Base-by-base conservation (phyloP, 2,113 vertebrate species). In the Antigone vipio region DNA sequence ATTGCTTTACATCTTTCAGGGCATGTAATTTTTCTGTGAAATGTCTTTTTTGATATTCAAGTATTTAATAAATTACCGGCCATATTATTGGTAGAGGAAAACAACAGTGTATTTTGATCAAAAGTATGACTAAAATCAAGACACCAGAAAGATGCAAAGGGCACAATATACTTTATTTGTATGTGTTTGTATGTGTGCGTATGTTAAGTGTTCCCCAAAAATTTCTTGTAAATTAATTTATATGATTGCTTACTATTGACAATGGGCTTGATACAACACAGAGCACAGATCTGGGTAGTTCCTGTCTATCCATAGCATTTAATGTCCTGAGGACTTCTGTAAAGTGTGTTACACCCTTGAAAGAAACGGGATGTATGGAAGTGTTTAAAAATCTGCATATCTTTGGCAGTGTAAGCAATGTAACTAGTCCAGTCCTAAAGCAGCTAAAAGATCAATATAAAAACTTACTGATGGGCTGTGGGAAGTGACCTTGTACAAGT, bases 121-220 rank as follows among this genome's bases (percentile, higher is more conserved):
- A 27, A 93, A 77, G 4, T 23, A 17, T 84, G n/a, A 77, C 13
- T 73, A n/a, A 68, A 93, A 15, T 62, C 17, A 85, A 83, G 32
- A 35, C 3, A 30, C 6, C 11, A 18, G 50, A 63, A 78, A 75
- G 26, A 32, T 15, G 21, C 0, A 4, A 71, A 47, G 29, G 21
- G 15, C 7, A 44, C 7, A 22, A 5, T 50, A 35, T 59, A 26
- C 14, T 82, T 75, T 88, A 6, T 44, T 45, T 90, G 2, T 1
- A 0, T 49, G 10, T 8, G 3, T 82, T 89, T 74, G 6, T 56
- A 20, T 21, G 7, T 23, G 15, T 38, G 7, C 0, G 0, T 53
- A 26, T 45, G 11, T 82, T 76, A 73, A 58, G 7, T 19, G 18
- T 58, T 78, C 8, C 16, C 16, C 1, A 0, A 9, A 79, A 49